These are phyloP conservation scores for Lepus oiostolus DNA, from an alignment of 2,797 vertebrate genomes.

Conservation along the genomic window DNA sequence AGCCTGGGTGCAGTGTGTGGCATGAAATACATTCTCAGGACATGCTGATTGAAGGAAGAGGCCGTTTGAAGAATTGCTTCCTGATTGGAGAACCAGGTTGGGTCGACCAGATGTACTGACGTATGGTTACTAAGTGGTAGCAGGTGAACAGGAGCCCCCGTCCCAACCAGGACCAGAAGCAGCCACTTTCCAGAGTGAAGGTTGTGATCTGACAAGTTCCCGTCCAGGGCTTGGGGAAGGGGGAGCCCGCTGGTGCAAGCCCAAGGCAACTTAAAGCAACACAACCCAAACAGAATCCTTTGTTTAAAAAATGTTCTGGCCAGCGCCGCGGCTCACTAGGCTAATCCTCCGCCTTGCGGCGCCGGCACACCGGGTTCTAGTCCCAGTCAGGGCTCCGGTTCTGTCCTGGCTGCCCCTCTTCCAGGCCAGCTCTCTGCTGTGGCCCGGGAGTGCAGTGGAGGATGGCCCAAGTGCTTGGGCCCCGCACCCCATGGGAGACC, in stretches of 20 bases:
- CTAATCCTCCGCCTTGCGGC: too few species aligned
- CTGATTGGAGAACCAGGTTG: not conserved
- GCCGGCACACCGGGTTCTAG: too few species aligned
- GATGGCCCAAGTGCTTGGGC: too few species aligned
- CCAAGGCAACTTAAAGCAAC: not conserved
- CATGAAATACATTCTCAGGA: not conserved
- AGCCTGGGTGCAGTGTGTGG: not conserved
- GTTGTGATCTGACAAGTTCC: not conserved
- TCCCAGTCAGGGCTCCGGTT: too few species aligned
- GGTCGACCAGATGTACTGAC: not conserved
- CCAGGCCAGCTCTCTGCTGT: too few species aligned
- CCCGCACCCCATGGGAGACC: too few species aligned
- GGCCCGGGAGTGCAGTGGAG: too few species aligned
- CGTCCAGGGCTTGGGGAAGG: not conserved
- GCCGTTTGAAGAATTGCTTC: slow-evolving; percentile 40
- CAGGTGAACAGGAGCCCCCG: not conserved
- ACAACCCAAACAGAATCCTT: not conserved
- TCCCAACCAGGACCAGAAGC: not conserved
- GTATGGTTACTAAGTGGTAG: not conserved
- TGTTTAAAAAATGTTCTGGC: not conserved
- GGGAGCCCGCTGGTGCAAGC: not conserved
- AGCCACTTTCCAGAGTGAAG: not conserved
- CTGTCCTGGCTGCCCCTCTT: too few species aligned
- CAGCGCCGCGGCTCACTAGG: too few species aligned
- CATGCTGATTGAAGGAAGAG: not conserved